A percentile compares a stretch with the other conserved stretches of the same genome.
These are phyloP conservation scores for Aldabrachelys gigantea DNA, from an alignment of 2,113 vertebrate genomes.

Conservation along the genomic window DNA sequence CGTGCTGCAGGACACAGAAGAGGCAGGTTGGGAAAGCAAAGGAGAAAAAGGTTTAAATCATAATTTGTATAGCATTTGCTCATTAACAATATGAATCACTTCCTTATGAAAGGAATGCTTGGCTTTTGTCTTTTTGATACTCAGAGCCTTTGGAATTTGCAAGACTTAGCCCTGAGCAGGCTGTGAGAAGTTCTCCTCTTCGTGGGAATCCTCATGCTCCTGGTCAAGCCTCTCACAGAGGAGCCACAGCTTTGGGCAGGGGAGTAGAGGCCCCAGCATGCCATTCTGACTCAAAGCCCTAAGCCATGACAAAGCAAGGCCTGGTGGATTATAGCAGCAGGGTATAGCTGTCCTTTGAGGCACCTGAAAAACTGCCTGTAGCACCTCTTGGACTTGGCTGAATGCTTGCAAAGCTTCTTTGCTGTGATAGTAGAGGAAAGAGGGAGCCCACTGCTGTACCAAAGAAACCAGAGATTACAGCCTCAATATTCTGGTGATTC, in stretches of 20 bases:
- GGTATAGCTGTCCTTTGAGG: neutral
- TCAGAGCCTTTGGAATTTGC: neutral
- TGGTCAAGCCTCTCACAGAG: neutral
- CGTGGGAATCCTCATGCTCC: neutral
- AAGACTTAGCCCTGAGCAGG: neutral
- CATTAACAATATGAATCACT: neutral
- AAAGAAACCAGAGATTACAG: neutral
- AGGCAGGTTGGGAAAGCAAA: neutral
- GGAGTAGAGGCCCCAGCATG: neutral
- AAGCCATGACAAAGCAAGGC: neutral
- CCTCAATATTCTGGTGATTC: neutral
- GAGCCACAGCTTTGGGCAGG: neutral
- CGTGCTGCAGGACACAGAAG: neutral
- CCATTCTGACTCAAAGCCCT: neutral
- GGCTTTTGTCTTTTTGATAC: neutral
- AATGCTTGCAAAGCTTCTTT: neutral
- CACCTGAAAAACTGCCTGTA: neutral
- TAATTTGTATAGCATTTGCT: neutral
- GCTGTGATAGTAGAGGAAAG: neutral
- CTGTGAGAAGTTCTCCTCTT: neutral
- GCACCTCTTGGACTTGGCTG: neutral
- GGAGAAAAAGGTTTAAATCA: neutral
- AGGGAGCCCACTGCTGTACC: neutral
- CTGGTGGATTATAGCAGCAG: neutral
- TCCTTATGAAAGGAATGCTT: neutral